Evolutionary conservation across 1,140 invertebrate genomes (phyloP).

Genomic region (Holotrichia oblita): DNA sequence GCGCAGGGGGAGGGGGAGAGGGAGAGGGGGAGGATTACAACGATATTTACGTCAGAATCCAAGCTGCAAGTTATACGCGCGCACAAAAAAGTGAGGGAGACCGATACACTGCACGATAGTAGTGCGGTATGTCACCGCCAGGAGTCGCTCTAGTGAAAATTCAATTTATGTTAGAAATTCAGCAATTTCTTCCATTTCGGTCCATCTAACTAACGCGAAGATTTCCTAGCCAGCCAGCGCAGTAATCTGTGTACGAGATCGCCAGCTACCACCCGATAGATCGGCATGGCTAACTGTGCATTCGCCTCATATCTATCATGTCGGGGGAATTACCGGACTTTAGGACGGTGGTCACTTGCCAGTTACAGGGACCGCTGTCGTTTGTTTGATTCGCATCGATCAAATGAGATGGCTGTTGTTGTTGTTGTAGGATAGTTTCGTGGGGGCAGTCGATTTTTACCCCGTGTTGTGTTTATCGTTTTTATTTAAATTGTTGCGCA

Average conservation of each 20-base stretch:
- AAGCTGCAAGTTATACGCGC: too few relatives aligned
- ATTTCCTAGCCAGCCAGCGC: slow-evolving; percentile 35
- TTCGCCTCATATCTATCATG: slow-evolving; percentile 50
- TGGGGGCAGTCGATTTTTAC: too few relatives aligned
- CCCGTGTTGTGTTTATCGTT: too few relatives aligned
- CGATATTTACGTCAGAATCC: too few relatives aligned
- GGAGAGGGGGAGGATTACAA: too few relatives aligned
- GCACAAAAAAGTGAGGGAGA: too few relatives aligned
- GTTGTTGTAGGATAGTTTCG: too few relatives aligned
- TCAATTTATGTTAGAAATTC: slow-evolving; percentile 57
- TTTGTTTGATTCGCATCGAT: slow-evolving; percentile 53
- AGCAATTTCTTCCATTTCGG: slow-evolving; percentile 52
- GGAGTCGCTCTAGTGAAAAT: slow-evolving; percentile 55
- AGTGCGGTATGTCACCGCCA: slow-evolving; percentile 44
- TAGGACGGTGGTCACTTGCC: slow-evolving; percentile 56
- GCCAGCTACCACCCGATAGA: background rate
- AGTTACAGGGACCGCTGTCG: slow-evolving; percentile 51
- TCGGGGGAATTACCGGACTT: slow-evolving; percentile 51
- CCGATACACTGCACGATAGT: background rate
- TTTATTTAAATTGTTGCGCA: too few relatives aligned
- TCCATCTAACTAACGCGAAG: slow-evolving; percentile 53
- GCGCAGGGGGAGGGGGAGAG: too few relatives aligned
- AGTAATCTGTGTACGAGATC: background rate
- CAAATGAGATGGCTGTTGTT: slow-evolving; percentile 42
- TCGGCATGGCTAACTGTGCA: slow-evolving; percentile 31